Evolutionary conservation across 1,140 invertebrate species (phyloP).

Genomic region (Steinernema feltiae): DNA sequence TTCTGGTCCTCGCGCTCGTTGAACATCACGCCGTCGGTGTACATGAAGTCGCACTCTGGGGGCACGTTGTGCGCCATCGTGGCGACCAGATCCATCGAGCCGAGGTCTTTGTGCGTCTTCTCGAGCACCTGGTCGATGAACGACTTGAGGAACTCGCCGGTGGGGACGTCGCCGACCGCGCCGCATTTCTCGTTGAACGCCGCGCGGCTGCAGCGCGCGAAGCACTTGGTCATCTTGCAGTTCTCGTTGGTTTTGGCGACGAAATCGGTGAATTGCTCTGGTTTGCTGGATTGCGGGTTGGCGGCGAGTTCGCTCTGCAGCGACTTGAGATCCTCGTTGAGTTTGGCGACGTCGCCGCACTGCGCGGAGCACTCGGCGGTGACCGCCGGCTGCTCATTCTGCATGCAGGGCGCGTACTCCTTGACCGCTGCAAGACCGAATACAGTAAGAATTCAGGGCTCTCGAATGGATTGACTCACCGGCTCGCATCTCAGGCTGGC

Average conservation of each 20-base stretch:
- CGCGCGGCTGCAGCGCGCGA: constrained; percentile 1
- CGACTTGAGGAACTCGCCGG: neutral
- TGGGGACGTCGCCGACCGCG: neutral
- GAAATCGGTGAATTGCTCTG: neutral
- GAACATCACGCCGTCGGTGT: constrained; percentile 9
- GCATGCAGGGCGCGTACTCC: neutral
- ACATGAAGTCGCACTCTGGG: constrained; percentile 4
- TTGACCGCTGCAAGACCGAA: neutral
- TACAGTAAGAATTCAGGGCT: neutral
- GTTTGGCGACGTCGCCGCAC: neutral
- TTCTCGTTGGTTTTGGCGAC: constrained; percentile 1
- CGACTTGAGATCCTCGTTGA: neutral
- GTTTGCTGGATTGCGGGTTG: neutral
- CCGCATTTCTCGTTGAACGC: neutral
- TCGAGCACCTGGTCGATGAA: neutral
- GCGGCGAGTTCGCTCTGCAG: neutral
- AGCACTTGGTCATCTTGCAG: constrained; percentile 4
- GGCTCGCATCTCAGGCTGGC: neutral
- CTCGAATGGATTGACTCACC: neutral
- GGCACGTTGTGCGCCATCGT: neutral
- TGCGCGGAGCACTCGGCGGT: neutral
- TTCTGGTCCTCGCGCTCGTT: neutral
- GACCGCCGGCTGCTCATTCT: neutral
- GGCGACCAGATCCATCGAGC: neutral
- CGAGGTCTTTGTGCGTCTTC: neutral